phyloP scores from a whole-genome alignment of 2,888 invertebrate species.

The Noctua janthina region DNA sequence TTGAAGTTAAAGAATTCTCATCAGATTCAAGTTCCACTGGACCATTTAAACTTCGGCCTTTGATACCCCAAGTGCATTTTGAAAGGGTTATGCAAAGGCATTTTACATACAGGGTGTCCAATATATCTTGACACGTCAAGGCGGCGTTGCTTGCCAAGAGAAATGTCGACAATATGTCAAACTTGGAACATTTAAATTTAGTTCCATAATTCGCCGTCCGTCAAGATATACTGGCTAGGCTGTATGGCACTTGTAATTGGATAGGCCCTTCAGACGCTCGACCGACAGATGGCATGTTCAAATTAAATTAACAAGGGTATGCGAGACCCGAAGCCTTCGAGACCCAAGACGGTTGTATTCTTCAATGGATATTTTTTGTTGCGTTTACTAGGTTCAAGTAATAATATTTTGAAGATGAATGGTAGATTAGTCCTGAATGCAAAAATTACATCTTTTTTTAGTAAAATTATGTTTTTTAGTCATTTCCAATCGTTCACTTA shows the following conservation, averaged over 20 bases:
- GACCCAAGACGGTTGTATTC: conserved; percentile 77
- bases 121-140: conserved; percentile 20
- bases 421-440: not conserved
- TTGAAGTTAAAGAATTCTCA: conserved; percentile 56
- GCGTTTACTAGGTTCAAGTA: conserved; percentile 1
- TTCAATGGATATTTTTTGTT: conserved; percentile 49
- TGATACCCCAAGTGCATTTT: conserved; percentile 65
- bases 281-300: conserved; percentile 84
- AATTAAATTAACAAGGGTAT: conserved; percentile 87
- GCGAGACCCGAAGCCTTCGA: conserved; percentile 70
- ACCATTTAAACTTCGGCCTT: conserved; percentile 62
- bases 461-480: not conserved
- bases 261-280: conserved; percentile 77
- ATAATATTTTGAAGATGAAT: conserved; percentile 13
- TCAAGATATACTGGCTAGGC: conserved; percentile 53
- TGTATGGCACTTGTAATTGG: conserved; percentile 77
- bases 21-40: conserved; percentile 48
- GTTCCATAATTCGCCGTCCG: conserved; percentile 55
- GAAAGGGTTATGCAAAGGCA: conserved; percentile 68
- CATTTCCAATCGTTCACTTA: not conserved
- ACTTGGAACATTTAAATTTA: conserved; percentile 55
- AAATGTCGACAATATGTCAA: conserved; percentile 52
- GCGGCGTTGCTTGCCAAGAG: conserved; percentile 20
- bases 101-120: conserved; percentile 69
- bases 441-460: not conserved